A percentile compares a stretch with the other conserved stretches of the same genome.
Evolutionary conservation across 92 coral and sea anemone species (phyloP).

Genomic region (Porites lobata): DNA sequence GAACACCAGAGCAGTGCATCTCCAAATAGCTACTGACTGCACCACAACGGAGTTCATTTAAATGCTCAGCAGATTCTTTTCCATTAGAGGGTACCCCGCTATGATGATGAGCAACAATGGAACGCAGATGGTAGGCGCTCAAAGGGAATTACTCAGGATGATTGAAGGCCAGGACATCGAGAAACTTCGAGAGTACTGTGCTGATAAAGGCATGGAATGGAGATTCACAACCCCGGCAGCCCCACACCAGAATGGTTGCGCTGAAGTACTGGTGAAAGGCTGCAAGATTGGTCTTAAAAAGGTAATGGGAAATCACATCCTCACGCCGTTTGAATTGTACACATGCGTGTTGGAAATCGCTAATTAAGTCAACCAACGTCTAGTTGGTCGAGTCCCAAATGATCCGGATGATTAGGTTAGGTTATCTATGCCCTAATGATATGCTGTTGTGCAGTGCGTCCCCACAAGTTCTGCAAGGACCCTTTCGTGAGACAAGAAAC

Average conservation of each 20-base stretch:
- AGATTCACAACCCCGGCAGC: constrained; percentile 53
- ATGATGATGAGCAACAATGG: constrained; percentile 60
- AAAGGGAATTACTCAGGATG: constrained; percentile 54
- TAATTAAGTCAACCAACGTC: constrained; percentile 4
- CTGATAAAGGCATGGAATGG: constrained; percentile 46
- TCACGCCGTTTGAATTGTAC: constrained; percentile 21
- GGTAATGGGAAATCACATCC: neutral
- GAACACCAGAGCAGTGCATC: too few species aligned
- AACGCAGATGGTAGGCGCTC: constrained; percentile 57
- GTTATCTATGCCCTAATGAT: constrained; percentile 63
- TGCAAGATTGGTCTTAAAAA: too few species aligned
- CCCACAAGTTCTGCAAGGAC: constrained; percentile 63
- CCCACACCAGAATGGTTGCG: constrained; percentile 63
- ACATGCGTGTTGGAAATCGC: too few species aligned
- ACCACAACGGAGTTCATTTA: too few species aligned
- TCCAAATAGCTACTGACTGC: too few species aligned
- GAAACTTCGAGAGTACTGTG: constrained; percentile 43
- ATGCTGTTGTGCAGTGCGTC: constrained; percentile 59
- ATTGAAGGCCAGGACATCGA: constrained; percentile 20
- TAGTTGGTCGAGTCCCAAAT: constrained; percentile 54
- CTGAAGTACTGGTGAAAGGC: constrained; percentile 39
- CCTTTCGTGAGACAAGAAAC: constrained; percentile 48
- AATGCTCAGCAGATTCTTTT: constrained; percentile 39
- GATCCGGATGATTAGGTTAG: constrained; percentile 46
- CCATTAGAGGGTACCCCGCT: constrained; percentile 56